Conservation (phyloP, 2,113 vertebrate species). For the Neotragus moschatus region DNA sequence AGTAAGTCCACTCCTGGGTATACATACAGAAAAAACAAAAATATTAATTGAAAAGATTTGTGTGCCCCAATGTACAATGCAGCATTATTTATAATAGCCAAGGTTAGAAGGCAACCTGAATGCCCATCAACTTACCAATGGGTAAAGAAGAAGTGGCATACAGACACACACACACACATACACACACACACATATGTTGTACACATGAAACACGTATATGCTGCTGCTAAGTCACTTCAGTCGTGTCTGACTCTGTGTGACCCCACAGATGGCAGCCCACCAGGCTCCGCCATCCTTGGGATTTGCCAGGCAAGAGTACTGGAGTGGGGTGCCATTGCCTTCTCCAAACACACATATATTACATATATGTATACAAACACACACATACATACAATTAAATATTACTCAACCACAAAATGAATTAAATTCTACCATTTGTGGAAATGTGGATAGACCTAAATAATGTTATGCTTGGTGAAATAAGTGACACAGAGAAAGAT, state of each 20-base stretch:
- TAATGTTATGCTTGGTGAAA: neutral
- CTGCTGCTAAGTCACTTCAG: no score
- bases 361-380: neutral
- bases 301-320: no score
- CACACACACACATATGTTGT: neutral
- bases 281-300: rapidly evolving
- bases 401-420: neutral
- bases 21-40: neutral
- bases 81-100: neutral
- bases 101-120: neutral
- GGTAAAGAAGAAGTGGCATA: neutral
- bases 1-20: neutral
- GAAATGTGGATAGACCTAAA: neutral
- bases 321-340: no score
- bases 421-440: neutral
- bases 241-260: rapidly evolving
- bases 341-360: neutral
- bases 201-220: neutral
- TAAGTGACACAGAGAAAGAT: neutral
- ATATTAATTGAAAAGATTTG: neutral
- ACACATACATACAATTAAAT: neutral
- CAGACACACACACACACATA: neutral
- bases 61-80: neutral
- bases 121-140: neutral
- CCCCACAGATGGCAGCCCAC: no score